These are phyloP conservation scores for Itoplectis maculator DNA, from an alignment of 2,888 invertebrate genomes.

Conservation along the genomic window DNA sequence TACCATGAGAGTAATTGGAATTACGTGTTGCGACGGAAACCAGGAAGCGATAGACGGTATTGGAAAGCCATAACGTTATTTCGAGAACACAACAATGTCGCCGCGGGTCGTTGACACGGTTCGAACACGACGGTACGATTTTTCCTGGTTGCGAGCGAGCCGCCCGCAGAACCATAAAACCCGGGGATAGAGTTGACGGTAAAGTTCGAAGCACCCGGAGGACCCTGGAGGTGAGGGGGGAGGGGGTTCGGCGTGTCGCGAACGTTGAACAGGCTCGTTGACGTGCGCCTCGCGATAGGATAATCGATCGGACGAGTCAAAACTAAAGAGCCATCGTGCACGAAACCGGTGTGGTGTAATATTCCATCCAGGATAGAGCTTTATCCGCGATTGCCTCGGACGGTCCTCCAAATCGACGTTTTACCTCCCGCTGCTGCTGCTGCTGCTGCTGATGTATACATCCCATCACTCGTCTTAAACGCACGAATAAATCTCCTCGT, in stretches of 20 bases:
- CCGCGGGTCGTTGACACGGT: slow-evolving; percentile 35
- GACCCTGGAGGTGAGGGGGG: slow-evolving; percentile 19
- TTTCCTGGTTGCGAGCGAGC: slow-evolving; percentile 17
- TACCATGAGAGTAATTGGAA: background rate
- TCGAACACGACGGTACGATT: slow-evolving; percentile 34
- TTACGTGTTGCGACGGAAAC: background rate
- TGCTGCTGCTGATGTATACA: slow-evolving; percentile 50
- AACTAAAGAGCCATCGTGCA: slow-evolving; percentile 66
- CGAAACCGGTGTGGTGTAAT: slow-evolving; percentile 56
- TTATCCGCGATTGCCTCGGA: slow-evolving; percentile 38
- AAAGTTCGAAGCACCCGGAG: slow-evolving; percentile 22
- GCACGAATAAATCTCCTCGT: slow-evolving; percentile 54
- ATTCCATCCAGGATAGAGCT: slow-evolving; percentile 49
- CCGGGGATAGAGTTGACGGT: slow-evolving; percentile 10
- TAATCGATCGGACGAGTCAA: slow-evolving; percentile 70
- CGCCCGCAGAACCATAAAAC: background rate
- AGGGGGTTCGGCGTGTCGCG: slow-evolving; percentile 66
- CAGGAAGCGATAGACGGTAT: background rate
- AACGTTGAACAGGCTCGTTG: slow-evolving; percentile 55
- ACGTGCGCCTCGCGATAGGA: slow-evolving; percentile 62
- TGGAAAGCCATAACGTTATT: background rate
- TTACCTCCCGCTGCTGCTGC: slow-evolving; percentile 39
- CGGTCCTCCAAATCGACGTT: slow-evolving; percentile 40
- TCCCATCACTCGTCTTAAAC: slow-evolving; percentile 62
- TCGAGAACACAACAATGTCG: slow-evolving; percentile 10